Base-by-base conservation (phyloP, 2,797 vertebrate species). In the Gorsachius magnificus region DNA sequence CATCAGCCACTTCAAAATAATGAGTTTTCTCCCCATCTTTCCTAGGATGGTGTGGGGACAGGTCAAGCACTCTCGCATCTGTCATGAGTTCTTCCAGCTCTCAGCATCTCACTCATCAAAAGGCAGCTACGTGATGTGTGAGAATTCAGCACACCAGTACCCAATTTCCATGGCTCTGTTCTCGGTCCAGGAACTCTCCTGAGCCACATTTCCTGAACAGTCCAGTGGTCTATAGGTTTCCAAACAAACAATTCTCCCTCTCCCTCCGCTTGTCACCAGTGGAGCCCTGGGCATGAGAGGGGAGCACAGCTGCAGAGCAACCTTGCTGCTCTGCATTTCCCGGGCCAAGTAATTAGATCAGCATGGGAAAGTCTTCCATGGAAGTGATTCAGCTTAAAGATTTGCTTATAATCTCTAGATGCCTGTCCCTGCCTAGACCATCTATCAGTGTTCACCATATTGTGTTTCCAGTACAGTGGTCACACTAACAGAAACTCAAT, bases 251-350 rank as follows among this genome's bases (percentile, higher is more conserved):
- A 10, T 81, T 86, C 22, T 81, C 5, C 31, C 11, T 48, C 24
- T 81, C 1, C 2, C 12, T 56, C 31, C 0, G 0, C n/a, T 71
- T 64, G 22, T 45, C 33, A 58, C 14, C 18, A 5, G 4, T 33
- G 33, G 22, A 75, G 21, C 10, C 17, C 54, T 36, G 2, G 16
- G 8, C 33, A 25, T 13, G 18, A 33, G 11, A 43, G 11, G 57
- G 36, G 26, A 57, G 9, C 11, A 61, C 7, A 61, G 16, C 20
- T 72, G 35, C 25, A 87, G 41, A n/a, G 4, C 12, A 53, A 10
- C 18, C 18, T 45, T 82, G 22, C 31, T 72, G 13, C 21, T 57
- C 31, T 56, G 11, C 25, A 8, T 83, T 76, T 94, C 22, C 16
- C 53, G 26, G 35, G n/a, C 10, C 13, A 65, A 7, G 9, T 41